These are phyloP conservation scores for Lepus americanus DNA, from an alignment of 2,113 vertebrate genomes.

Conservation along the genomic window DNA sequence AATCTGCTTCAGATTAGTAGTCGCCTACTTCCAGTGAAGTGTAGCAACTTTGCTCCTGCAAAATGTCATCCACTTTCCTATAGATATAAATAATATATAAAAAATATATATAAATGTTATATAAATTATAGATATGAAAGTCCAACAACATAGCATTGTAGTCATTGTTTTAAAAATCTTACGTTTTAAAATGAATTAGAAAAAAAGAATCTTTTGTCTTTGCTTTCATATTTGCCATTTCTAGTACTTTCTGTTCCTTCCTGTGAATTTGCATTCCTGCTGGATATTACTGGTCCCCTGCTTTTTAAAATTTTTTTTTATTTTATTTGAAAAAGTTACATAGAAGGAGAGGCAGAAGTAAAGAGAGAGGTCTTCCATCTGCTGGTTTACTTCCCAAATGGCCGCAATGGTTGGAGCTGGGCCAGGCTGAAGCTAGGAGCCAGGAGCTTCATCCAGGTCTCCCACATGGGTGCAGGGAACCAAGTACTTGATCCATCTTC, in stretches of 20 bases:
- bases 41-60: not conserved
- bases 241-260: not conserved
- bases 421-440: no score
- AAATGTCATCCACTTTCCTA: no score
- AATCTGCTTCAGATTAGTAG: not conserved
- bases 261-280: not conserved
- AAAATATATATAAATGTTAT: not conserved
- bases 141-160: not conserved
- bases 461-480: no score
- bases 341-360: no score
- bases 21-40: not conserved
- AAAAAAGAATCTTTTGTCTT: not conserved
- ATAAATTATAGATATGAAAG: not conserved
- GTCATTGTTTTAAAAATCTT: not conserved
- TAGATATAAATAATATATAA: not conserved
- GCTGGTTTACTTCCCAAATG: no score
- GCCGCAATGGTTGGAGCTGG: no score
- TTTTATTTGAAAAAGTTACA: no score
- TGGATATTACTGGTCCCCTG: no score
- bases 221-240: not conserved
- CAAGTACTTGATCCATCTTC: no score
- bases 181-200: not conserved
- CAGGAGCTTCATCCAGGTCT: no score
- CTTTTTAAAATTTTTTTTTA: no score
- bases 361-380: no score